phyloP scores from a whole-genome alignment of 2,113 vertebrate species.

The Pterocles orientalis region DNA sequence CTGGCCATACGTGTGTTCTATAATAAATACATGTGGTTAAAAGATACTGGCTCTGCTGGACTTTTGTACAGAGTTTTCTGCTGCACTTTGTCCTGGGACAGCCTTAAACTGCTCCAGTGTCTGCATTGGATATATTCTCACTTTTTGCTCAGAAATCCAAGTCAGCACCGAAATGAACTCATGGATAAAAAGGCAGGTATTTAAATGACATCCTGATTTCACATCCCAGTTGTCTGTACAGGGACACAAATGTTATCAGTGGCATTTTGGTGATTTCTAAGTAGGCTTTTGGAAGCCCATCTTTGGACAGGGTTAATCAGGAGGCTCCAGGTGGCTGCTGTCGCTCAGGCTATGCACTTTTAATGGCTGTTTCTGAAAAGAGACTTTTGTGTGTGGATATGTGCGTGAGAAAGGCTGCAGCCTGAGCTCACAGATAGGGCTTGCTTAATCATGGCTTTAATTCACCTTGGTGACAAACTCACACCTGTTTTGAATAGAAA shows the following conservation, averaged over 20 bases:
- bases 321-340: not conserved
- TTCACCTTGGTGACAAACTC: not conserved
- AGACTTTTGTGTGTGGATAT: rapidly evolving
- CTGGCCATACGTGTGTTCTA: not conserved
- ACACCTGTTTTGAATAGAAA: not conserved
- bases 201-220: not conserved
- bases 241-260: not conserved
- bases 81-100: not conserved
- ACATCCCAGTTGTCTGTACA: rapidly evolving
- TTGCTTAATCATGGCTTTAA: not conserved
- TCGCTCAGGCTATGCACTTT: not conserved
- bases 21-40: not conserved
- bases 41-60: not conserved
- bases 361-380: not conserved
- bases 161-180: not conserved
- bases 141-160: not conserved
- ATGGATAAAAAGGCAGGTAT: not conserved
- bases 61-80: not conserved
- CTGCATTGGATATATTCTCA: not conserved
- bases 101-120: not conserved
- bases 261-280: not conserved
- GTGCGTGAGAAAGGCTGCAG: not conserved
- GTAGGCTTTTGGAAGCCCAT: not conserved
- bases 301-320: rapidly evolving
- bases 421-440: not conserved